Conservation (phyloP, 2,113 vertebrate genomes). For the Bambusicola thoracicus region DNA sequence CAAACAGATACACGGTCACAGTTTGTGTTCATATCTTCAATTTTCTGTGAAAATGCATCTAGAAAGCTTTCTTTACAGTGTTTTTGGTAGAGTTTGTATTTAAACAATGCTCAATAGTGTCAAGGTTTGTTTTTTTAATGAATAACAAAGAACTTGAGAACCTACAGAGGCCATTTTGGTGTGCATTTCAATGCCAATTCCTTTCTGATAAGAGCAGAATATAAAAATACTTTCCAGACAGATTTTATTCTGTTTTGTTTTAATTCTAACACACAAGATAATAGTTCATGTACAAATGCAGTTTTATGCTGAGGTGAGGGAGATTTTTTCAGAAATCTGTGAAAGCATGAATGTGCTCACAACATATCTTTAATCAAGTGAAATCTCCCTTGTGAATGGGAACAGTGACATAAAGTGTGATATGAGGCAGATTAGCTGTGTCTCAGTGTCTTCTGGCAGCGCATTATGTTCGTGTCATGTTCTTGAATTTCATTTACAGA, state of each 20-base stretch:
- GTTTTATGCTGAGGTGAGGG: background rate
- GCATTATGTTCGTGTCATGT: constrained; percentile 69
- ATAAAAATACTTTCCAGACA: background rate
- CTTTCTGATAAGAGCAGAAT: background rate
- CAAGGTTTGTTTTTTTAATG: background rate
- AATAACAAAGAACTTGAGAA: background rate
- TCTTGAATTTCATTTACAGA: constrained; percentile 76
- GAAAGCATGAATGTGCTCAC: background rate
- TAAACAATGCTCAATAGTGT: background rate
- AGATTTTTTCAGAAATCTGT: background rate
- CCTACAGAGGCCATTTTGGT: background rate
- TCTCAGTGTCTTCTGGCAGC: constrained; percentile 45
- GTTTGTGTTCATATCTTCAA: background rate
- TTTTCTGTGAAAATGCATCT: background rate
- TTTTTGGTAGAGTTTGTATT: background rate
- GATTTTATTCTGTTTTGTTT: background rate
- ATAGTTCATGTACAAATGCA: background rate
- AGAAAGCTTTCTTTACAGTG: background rate
- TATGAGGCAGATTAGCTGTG: background rate
- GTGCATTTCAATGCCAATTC: background rate
- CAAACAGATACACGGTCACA: background rate
- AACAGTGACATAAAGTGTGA: constrained; percentile 53
- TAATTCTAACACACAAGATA: background rate
- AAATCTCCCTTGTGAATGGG: constrained; percentile 30
- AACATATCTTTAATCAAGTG: background rate